These are phyloP conservation scores for Lemur catta DNA, from an alignment of 2,797 vertebrate genomes.

Conservation along the genomic window DNA sequence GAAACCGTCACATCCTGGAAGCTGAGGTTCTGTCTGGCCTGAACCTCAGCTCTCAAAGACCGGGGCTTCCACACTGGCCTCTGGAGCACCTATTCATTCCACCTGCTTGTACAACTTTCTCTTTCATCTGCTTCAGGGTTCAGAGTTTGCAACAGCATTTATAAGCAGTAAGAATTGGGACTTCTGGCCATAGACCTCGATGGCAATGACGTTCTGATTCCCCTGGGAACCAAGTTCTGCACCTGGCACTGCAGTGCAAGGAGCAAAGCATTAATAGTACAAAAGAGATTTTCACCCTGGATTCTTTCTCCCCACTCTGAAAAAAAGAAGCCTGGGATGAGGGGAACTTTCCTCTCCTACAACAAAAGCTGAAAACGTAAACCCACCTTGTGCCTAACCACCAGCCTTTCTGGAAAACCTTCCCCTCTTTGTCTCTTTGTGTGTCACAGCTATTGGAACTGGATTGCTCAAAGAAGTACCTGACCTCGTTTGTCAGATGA, in stretches of 20 bases:
- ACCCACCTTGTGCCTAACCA: constrained; percentile 48
- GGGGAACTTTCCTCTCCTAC: constrained; percentile 33
- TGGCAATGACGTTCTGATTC: background rate
- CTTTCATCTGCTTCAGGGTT: constrained; percentile 25
- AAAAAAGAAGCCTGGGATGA: constrained; percentile 33
- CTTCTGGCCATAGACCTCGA: background rate
- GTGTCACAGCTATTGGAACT: constrained; percentile 7
- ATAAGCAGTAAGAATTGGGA: background rate
- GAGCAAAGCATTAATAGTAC: background rate
- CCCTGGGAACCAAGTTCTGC: constrained; percentile 24
- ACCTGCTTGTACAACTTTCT: background rate
- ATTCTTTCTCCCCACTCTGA: background rate
- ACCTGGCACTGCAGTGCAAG: constrained; percentile 32
- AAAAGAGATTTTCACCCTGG: constrained; percentile 40
- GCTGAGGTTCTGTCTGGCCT: background rate
- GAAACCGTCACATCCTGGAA: background rate
- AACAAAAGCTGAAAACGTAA: constrained; percentile 68
- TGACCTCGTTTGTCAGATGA: constrained; percentile 54
- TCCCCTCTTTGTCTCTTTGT: constrained; percentile 44
- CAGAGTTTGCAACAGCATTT: background rate
- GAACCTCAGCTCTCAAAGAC: background rate
- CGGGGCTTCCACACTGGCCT: background rate
- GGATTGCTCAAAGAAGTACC: constrained; percentile 44
- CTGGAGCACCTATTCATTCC: background rate
- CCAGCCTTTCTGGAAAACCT: constrained; percentile 1